These are phyloP conservation scores for Oryzias dopingdopingensis DNA, from an alignment of 2,797 vertebrate genomes.

Conservation along the genomic window DNA sequence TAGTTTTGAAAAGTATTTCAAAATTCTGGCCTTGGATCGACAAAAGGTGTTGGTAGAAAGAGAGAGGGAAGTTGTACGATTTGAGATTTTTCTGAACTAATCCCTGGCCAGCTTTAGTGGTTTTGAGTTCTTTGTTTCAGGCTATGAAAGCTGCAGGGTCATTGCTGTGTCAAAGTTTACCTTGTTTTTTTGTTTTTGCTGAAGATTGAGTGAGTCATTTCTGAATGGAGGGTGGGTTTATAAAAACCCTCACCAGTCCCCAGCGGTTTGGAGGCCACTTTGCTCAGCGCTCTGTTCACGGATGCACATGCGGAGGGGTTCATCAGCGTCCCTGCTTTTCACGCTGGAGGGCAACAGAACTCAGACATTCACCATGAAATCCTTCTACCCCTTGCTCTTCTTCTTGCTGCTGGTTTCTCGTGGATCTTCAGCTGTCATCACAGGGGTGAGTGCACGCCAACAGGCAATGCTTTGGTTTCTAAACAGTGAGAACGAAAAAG, in stretches of 20 bases:
- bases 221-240: constrained; percentile 70
- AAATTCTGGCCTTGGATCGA: constrained; percentile 46
- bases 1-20: constrained; percentile 32
- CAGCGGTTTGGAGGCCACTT: constrained; percentile 56
- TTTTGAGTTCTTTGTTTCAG: neutral
- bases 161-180: constrained; percentile 32
- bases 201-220: constrained; percentile 71
- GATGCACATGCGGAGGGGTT: constrained; percentile 30
- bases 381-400: constrained; percentile 60
- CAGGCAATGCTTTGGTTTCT: neutral
- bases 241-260: constrained; percentile 58
- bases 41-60: constrained; percentile 16
- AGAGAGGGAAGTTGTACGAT: neutral
- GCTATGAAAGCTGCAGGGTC: neutral
- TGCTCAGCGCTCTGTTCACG: constrained; percentile 30
- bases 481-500: neutral
- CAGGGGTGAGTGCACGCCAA: constrained; percentile 74
- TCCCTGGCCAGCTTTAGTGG: constrained; percentile 1
- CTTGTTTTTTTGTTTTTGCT: constrained; percentile 35
- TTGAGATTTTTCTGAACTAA: neutral
- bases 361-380: constrained; percentile 64
- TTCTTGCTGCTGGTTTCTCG: constrained; percentile 63
- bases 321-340: constrained; percentile 25
- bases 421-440: constrained; percentile 76
- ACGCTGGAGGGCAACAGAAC: constrained; percentile 30